phyloP scores from a whole-genome alignment of 2,888 invertebrate genomes.

The Automeris io region DNA sequence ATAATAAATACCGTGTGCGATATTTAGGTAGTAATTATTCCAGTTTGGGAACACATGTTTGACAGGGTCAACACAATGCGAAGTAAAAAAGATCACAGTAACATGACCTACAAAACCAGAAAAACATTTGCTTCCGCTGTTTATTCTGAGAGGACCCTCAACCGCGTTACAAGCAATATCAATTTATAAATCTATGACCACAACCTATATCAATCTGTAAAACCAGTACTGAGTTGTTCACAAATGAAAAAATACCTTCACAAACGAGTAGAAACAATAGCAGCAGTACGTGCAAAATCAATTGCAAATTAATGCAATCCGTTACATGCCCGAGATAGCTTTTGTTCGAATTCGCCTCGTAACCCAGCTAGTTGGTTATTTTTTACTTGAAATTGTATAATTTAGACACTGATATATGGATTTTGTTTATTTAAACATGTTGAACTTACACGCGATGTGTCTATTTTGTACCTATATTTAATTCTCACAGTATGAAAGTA shows the following conservation, averaged over 20 bases:
- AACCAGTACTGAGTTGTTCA: conserved; percentile 27
- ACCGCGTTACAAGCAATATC: conserved; percentile 37
- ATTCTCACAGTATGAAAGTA: too few species aligned
- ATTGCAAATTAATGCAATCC: conserved; percentile 53
- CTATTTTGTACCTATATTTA: too few species aligned
- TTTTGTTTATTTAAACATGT: too few species aligned
- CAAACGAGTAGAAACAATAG: conserved; percentile 49
- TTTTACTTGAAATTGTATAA: conserved; percentile 1
- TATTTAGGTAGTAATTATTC: conserved; percentile 40
- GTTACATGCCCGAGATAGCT: conserved; percentile 41
- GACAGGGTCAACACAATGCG: conserved; percentile 9
- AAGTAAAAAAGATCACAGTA: conserved; percentile 9
- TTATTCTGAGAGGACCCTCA: conserved; percentile 28
- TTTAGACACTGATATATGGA: not conserved
- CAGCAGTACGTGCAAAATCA: conserved; percentile 49
- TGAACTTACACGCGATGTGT: too few species aligned
- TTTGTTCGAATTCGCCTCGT: conserved; percentile 18
- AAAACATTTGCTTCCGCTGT: conserved; percentile 22
- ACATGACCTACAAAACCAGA: conserved; percentile 21
- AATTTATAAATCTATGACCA: conserved; percentile 41
- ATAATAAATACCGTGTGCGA: conserved; percentile 38
- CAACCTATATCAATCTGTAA: conserved; percentile 51
- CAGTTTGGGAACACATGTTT: conserved; percentile 12
- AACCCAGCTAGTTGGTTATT: conserved; percentile 5
- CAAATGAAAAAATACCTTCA: conserved; percentile 51